phyloP scores from a whole-genome alignment of 2,888 invertebrate genomes.

The Plebejus argus region DNA sequence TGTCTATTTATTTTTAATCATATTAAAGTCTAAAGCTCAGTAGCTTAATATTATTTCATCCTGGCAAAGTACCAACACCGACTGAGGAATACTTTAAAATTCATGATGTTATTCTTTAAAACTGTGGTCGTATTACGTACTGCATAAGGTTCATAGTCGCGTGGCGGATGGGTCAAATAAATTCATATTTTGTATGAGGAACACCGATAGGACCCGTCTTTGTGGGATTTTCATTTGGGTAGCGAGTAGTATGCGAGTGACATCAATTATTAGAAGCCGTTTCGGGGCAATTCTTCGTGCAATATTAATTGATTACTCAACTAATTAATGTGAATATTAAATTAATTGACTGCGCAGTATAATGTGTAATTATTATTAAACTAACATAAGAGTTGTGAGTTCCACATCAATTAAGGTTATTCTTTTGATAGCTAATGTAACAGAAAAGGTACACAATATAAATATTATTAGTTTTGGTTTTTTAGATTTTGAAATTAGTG shows the following conservation, averaged over 20 bases:
- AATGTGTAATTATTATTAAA: not conserved
- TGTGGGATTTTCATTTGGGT: conserved; percentile 8
- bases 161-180: not conserved
- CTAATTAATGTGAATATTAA: conserved; percentile 9
- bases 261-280: conserved; percentile 18
- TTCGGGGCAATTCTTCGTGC: not conserved
- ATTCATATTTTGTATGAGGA: conserved; percentile 20
- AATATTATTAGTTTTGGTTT: no score
- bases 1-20: conserved; percentile 30
- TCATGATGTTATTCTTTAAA: conserved; percentile 27
- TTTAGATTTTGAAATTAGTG: no score
- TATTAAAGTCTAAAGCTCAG: conserved; percentile 10
- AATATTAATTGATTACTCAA: conserved; percentile 8
- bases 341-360: not conserved
- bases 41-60: conserved; percentile 27
- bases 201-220: conserved; percentile 8
- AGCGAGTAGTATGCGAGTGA: not conserved
- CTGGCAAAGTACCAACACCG: conserved; percentile 27
- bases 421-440: no score
- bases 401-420: no score
- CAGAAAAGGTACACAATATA: no score
- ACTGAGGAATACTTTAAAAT: conserved; percentile 26
- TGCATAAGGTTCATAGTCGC: not conserved
- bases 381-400: not conserved
- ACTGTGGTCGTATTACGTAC: not conserved